Evolutionary conservation across 2,113 vertebrate genomes (phyloP).

Genomic region (Otis tarda): DNA sequence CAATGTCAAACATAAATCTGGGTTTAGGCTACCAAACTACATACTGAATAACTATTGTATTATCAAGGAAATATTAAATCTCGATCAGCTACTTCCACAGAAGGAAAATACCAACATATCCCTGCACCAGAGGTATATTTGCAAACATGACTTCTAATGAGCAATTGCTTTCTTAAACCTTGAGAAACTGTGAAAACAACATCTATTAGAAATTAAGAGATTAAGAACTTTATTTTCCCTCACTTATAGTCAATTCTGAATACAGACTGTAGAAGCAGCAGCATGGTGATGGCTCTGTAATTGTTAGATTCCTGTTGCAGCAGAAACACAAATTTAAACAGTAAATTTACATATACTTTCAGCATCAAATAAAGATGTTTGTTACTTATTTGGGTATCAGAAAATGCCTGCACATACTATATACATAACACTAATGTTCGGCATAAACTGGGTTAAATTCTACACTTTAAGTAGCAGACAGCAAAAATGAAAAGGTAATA

Average conservation of each 20-base stretch:
- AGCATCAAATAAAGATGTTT: background rate
- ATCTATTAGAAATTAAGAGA: background rate
- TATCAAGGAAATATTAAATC: background rate
- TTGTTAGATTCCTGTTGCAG: background rate
- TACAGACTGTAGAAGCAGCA: background rate
- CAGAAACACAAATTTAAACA: background rate
- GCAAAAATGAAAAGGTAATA: background rate
- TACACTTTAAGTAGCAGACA: background rate
- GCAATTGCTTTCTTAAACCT: background rate
- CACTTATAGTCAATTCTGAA: background rate
- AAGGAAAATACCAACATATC: background rate
- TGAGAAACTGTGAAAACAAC: background rate
- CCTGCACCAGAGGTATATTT: background rate
- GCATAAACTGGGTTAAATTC: background rate
- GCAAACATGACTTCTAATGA: background rate
- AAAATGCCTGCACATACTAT: background rate
- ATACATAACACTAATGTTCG: background rate
- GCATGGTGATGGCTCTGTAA: background rate
- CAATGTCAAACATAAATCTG: background rate
- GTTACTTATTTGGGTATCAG: background rate
- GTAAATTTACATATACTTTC: background rate
- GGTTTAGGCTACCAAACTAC: background rate
- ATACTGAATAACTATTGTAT: background rate
- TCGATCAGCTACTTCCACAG: background rate
- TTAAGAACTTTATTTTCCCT: background rate